A percentile compares a stretch with the other conserved stretches of the same genome.
Conservation (phyloP, 1,140 invertebrate genomes). For the Diorhabda carinulata region DNA sequence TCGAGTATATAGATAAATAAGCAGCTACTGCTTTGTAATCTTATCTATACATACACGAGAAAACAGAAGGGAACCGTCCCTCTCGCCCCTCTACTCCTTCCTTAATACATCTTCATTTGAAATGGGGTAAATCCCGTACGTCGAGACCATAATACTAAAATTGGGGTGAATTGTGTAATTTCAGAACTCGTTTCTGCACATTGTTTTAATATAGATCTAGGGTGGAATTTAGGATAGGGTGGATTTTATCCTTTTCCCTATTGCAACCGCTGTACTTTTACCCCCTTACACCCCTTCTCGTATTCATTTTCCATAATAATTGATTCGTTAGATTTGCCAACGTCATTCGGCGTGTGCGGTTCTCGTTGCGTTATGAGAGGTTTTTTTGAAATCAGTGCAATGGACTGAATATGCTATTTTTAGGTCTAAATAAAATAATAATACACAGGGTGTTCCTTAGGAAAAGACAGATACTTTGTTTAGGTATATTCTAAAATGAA, state of each 20-base stretch:
- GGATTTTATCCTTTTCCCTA: conserved; percentile 18
- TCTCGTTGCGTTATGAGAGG: conserved; percentile 17
- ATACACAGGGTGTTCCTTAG: too few species aligned
- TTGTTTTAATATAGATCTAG: conserved; percentile 30
- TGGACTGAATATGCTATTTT: neutral
- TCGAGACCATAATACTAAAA: conserved; percentile 18
- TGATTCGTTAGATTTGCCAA: conserved; percentile 34
- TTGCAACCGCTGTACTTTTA: conserved; percentile 15
- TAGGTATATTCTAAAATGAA: too few species aligned
- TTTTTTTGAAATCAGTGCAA: conserved; percentile 18
- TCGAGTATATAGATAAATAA: too few species aligned
- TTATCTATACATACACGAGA: neutral
- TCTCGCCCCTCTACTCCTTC: neutral
- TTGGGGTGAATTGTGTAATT: conserved; percentile 34
- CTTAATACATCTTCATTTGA: conserved; percentile 18
- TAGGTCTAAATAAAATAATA: too few species aligned
- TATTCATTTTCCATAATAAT: conserved; percentile 28
- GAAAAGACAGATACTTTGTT: too few species aligned
- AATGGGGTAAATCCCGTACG: conserved; percentile 13
- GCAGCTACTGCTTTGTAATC: neutral
- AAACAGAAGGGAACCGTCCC: neutral
- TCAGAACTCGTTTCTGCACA: conserved; percentile 35
- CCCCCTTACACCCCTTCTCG: conserved; percentile 19
- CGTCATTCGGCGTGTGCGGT: conserved; percentile 26
- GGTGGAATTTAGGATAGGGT: conserved; percentile 22